Conservation (phyloP, 37 sponge, comb jelly and placozoan species). For the Bolinopsis microptera region DNA sequence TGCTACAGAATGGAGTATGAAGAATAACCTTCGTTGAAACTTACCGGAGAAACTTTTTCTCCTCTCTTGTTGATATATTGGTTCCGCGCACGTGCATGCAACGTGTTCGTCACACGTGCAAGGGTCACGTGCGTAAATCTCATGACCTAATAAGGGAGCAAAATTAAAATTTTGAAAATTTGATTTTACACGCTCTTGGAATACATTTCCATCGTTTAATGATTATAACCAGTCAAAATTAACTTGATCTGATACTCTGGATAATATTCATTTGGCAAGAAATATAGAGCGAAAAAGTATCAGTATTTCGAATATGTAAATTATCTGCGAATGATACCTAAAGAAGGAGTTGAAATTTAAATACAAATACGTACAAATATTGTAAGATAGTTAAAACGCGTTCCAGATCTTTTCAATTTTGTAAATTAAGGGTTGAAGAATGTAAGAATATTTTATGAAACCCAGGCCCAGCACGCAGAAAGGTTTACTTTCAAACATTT, state of each 20-base stretch:
- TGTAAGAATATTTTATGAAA: too few species aligned
- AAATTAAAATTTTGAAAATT: not conserved
- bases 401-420: not conserved
- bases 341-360: not conserved
- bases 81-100: not conserved
- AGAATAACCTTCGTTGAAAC: too few species aligned
- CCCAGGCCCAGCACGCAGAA: not conserved
- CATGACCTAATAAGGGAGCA: not conserved
- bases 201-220: too few species aligned
- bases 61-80: constrained; percentile 7
- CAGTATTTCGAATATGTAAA: too few species aligned
- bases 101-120: not conserved
- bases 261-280: too few species aligned
- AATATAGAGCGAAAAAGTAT: too few species aligned
- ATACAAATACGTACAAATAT: not conserved
- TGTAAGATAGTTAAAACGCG: not conserved
- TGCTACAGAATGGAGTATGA: too few species aligned
- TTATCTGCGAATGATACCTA: too few species aligned
- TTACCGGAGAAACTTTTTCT: not conserved
- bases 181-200: too few species aligned
- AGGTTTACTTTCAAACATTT: too few species aligned
- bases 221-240: too few species aligned
- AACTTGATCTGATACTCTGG: too few species aligned
- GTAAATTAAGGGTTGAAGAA: not conserved
- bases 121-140: not conserved